Percentiles rank a stretch among this genome's conserved stretches.
These are phyloP conservation scores for Rhipidura dahli DNA, from an alignment of 2,113 vertebrate species.

Conservation along the genomic window DNA sequence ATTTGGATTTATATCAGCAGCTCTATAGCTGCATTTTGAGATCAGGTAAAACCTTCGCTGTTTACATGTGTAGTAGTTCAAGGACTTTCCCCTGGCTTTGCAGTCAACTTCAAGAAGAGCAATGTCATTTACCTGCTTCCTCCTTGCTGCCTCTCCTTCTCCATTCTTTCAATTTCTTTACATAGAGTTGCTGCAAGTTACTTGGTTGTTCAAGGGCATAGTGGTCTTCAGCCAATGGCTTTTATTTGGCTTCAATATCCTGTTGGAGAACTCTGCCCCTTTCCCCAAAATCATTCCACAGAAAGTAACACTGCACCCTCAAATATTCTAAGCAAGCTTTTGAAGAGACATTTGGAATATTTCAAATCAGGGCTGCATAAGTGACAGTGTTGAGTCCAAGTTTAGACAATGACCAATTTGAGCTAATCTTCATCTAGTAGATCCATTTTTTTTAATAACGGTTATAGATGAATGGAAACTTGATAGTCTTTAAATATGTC, in stretches of 20 bases:
- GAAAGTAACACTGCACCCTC: fast-evolving
- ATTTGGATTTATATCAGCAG: background rate
- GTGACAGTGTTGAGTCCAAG: background rate
- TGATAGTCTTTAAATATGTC: background rate
- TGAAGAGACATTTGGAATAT: background rate
- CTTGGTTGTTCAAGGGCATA: background rate
- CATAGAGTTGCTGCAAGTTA: background rate
- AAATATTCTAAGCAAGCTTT: background rate
- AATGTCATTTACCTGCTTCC: background rate
- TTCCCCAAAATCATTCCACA: background rate
- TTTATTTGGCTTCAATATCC: background rate
- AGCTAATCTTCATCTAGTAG: background rate
- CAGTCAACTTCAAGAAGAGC: background rate
- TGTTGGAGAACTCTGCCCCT: background rate
- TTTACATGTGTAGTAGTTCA: background rate
- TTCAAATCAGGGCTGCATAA: background rate
- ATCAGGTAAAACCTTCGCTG: background rate
- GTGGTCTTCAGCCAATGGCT: background rate
- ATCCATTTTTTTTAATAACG: background rate
- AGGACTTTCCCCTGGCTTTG: background rate
- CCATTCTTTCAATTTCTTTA: background rate
- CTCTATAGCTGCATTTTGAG: background rate
- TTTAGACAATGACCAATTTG: background rate
- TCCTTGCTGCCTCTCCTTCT: background rate
- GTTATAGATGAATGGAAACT: background rate